Base-by-base conservation (phyloP, 2,888 invertebrate species). In the Caenorhabditis panamensis region DNA sequence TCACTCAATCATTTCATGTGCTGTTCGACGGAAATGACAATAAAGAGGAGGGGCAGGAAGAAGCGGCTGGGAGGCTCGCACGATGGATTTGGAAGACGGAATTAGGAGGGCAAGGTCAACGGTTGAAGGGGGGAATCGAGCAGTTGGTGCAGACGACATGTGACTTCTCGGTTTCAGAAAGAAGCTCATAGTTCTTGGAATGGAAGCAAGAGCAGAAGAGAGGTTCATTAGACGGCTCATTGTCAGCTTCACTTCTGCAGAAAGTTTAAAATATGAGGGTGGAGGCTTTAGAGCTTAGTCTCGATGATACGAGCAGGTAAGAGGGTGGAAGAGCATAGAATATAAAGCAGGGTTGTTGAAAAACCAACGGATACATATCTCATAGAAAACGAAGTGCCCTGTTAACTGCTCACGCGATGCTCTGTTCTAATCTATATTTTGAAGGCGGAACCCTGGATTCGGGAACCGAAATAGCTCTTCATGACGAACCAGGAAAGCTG, bases 41-140 rank as follows among this genome's bases (percentile, higher is more conserved):
- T 37, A 31, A 28, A 18, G 53, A 28, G 54, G 24, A 58, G 13
- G 51, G 36, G 53, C 51, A 41, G 22, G 49, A 56, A 68, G 13
- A 3, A 13, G 41, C 13, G n/a, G n/a, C 9, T 6, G 41, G 13
- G 13, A 20, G 28, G 11, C 26, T 66, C 73, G 36, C 73, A 73
- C 73, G 73, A 58, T 59, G 73, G 73, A 73, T 73, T 73, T 73
- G 37, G 64, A 73, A 24, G 18, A 20, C 20, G 51, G 73, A 73
- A 73, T 73, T 64, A 73, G 47, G 37, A 73, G 63, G 53, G 44
- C 53, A 63, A 66, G 73, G 66, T 59, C 64, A 73, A 54, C 49
- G 56, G 47, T 56, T 71, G 24, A n/a, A 49, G 16, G 18, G 26
- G 37, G 26, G 24, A n/a, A 49, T 22, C 24, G 51, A 24, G 41